Conservation (phyloP, 2,797 vertebrate species). For the Taeniopygia guttata region DNA sequence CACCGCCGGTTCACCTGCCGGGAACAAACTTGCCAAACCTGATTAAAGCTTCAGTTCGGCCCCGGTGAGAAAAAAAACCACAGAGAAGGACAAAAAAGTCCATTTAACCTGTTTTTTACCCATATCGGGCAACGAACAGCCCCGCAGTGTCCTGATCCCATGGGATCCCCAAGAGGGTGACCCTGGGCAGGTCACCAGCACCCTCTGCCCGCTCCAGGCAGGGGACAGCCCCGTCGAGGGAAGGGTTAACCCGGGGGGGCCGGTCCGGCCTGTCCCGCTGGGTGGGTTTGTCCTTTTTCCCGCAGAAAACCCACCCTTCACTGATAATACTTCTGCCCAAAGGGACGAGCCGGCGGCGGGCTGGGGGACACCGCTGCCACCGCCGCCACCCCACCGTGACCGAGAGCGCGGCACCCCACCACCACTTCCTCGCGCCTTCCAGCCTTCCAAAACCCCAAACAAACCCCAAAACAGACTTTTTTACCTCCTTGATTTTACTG, state of each 20-base stretch:
- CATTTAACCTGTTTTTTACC: background rate
- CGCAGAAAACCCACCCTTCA: background rate
- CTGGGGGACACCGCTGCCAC: background rate
- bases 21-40: conserved; percentile 22
- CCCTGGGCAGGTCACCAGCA: too few relatives aligned
- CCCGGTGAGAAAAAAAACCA: background rate
- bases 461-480: fast-evolving
- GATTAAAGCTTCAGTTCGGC: background rate
- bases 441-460: fast-evolving
- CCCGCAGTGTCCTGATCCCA: fast-evolving
- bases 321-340: background rate
- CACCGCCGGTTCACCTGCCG: background rate
- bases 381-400: background rate
- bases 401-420: too few relatives aligned
- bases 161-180: fast-evolving
- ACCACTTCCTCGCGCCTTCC: background rate
- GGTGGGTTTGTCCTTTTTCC: conserved; percentile 16
- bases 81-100: background rate
- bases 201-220: background rate
- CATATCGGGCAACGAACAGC: fast-evolving
- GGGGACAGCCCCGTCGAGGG: background rate
- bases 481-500: too few relatives aligned
- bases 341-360: background rate
- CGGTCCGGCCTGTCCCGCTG: background rate
- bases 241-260: conserved; percentile 46